Conservation (phyloP, 2,888 invertebrate genomes). For the Metallyticus violacea region DNA sequence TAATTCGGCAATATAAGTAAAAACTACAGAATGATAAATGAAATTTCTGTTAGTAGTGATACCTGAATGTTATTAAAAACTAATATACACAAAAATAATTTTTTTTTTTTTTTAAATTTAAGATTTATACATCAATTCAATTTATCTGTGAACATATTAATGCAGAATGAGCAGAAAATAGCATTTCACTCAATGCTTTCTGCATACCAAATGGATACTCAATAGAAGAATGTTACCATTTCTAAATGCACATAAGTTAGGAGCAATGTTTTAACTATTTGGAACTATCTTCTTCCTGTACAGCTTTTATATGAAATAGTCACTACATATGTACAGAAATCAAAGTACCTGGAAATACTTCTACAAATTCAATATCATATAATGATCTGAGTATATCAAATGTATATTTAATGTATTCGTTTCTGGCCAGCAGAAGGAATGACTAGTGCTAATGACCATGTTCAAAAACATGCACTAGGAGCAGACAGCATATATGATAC, state of each 20-base stretch:
- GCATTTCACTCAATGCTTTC: neutral
- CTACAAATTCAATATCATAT: neutral
- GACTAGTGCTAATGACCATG: neutral
- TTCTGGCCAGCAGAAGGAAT: slow-evolving; percentile 16
- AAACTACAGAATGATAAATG: neutral
- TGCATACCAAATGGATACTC: neutral
- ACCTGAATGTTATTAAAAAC: too few relatives aligned
- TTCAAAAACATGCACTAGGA: neutral
- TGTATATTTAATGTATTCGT: neutral
- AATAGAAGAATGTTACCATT: neutral
- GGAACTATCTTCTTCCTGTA: neutral
- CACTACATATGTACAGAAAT: neutral
- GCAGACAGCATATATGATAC: neutral
- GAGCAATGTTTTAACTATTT: neutral
- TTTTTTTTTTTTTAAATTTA: too few relatives aligned
- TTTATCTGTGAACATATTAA: neutral
- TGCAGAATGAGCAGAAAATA: neutral
- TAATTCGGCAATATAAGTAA: neutral
- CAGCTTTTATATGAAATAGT: neutral
- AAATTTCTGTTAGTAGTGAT: neutral
- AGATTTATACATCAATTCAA: too few relatives aligned
- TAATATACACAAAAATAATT: too few relatives aligned
- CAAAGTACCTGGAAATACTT: neutral
- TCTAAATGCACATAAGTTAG: neutral
- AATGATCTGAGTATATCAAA: neutral